Evolutionary conservation across 2,797 vertebrate species (phyloP).

Genomic region (Hipposideros larvatus): DNA sequence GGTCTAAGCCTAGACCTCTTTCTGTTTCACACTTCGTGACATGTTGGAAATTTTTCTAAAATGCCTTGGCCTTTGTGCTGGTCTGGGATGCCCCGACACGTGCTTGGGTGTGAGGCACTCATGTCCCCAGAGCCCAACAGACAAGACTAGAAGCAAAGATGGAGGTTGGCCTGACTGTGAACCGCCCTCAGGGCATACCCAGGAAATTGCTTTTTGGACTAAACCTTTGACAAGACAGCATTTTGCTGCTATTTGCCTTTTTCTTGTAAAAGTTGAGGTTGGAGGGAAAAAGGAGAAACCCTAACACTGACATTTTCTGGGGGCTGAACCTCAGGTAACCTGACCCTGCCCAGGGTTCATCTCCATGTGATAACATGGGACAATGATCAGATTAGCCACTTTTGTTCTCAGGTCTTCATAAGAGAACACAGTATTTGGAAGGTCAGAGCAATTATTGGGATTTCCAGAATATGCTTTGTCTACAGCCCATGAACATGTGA

Average conservation of each 20-base stretch:
- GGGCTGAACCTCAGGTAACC: background rate
- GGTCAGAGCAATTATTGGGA: background rate
- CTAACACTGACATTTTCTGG: background rate
- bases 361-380: background rate
- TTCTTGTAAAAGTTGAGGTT: background rate
- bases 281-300: background rate
- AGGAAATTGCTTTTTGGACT: background rate
- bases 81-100: background rate
- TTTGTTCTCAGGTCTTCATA: background rate
- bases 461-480: background rate
- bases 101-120: accelerated
- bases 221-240: background rate
- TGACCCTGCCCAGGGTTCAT: background rate
- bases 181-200: too few species aligned
- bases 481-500: background rate
- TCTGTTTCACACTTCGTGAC: background rate
- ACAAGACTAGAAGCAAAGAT: background rate
- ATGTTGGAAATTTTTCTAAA: background rate
- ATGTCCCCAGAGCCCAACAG: background rate
- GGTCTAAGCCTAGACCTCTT: background rate
- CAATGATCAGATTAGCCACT: background rate
- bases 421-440: background rate
- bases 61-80: background rate
- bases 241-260: background rate
- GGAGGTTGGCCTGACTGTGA: background rate